Base-by-base conservation (phyloP, 2,113 vertebrate genomes). In the Hucho hucho region DNA sequence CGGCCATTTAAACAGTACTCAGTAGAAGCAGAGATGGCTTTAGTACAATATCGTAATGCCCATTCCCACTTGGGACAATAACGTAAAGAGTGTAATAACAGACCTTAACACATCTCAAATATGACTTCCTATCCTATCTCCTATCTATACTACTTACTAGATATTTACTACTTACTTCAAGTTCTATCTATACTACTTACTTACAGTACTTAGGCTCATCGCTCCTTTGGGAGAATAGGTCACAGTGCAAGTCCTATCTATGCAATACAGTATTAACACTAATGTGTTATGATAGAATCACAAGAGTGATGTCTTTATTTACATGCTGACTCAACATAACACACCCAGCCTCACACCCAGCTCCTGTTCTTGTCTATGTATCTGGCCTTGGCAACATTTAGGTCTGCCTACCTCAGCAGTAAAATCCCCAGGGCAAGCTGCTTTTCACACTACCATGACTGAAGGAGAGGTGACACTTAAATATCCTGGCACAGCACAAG, bases 371-470 rank as follows among this genome's bases (percentile, higher is more conserved):
- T 25, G 37, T 72, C 68, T 79, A n/a, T 76, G 26, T 11, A 43
- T 81, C 73, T 79, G 65, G 68, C 49, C 63, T 70, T 75, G 64
- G 66, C 43, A 49, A 16, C 3, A 43, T 37, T 78, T 64, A 25
- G 63, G n/a, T 71, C 22, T 53, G 49, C 49, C 16, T 22, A 74
- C 72, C 77, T 82, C 79, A 87, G 81, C 74, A 84, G 69, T 64
- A 64, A 53, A 85, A 75, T 37, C 77, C 71, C 83, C 82, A 46
- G 63, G 61, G 79, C 90, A 88, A 75, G 85, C 76, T 72, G 77
- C 73, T 70, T 81, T 78, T 83, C 69, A 74, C 79, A 82, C 75
- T 24, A 73, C 66, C 69, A 75, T 76, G 81, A 83, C 74, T n/a
- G 74, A 74, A 70, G 75, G 64, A 70, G 69, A 32, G 0, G 61